Percentiles rank a stretch among this genome's conserved stretches.
phyloP scores from a whole-genome alignment of 2,797 vertebrate genomes.

The Brachymystax lenok region DNA sequence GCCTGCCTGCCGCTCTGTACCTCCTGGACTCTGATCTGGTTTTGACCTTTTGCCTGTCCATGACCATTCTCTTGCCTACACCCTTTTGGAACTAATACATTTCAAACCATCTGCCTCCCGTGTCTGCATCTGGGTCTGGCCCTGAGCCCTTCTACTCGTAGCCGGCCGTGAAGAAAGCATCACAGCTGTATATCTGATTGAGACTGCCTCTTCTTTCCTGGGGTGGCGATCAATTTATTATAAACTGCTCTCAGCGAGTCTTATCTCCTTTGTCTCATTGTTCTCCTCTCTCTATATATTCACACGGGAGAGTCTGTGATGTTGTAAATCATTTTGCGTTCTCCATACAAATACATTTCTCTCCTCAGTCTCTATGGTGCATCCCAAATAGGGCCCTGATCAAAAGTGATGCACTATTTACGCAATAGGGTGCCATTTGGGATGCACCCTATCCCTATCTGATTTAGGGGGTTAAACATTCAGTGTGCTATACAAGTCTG shows the following conservation, averaged over 20 bases:
- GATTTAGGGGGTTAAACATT: neutral
- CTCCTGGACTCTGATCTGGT: no score
- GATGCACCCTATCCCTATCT: neutral
- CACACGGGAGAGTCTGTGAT: neutral
- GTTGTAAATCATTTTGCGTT: neutral
- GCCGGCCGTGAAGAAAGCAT: neutral
- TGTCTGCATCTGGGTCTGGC: no score
- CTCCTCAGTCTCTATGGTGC: neutral
- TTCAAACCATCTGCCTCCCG: no score
- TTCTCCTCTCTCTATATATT: neutral
- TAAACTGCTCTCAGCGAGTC: constrained; percentile 24
- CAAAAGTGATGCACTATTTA: no score
- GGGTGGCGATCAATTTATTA: constrained; percentile 11
- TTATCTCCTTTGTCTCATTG: neutral
- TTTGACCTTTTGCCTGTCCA: no score
- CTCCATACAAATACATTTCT: constrained; percentile 2
- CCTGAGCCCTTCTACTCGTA: no score
- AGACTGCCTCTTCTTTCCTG: neutral
- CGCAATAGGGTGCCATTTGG: no score
- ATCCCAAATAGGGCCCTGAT: no score
- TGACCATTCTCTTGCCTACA: no score
- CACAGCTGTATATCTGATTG: neutral
- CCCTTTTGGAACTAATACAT: no score
- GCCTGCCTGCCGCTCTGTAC: no score
- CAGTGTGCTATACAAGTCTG: neutral